Evolutionary conservation across 2,888 invertebrate species (phyloP).

Genomic region (Drosophila prostipennis): DNA sequence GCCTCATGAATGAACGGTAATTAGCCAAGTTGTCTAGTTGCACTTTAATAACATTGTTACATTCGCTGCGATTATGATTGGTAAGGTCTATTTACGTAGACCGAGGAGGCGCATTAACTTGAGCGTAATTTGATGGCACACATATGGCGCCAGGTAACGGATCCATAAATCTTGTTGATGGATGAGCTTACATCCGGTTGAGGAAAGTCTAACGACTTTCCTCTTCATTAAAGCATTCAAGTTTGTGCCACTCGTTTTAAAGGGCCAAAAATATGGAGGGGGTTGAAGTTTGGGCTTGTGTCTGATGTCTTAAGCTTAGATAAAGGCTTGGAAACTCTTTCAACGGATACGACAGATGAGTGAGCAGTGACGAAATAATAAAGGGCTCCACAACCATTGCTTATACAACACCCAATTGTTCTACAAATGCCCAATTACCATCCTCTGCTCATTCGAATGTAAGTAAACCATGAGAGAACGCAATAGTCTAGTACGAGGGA

Average conservation of each 20-base stretch:
- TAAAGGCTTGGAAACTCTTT: too few relatives aligned
- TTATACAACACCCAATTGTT: too few relatives aligned
- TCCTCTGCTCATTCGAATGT: too few relatives aligned
- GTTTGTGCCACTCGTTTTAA: slow-evolving; percentile 7
- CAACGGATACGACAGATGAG: too few relatives aligned
- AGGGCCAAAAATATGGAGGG: too few relatives aligned
- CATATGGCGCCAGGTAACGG: slow-evolving; percentile 38
- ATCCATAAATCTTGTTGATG: slow-evolving; percentile 10
- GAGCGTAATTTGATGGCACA: slow-evolving; percentile 52
- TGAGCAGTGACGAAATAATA: too few relatives aligned
- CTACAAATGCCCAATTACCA: too few relatives aligned
- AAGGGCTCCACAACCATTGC: too few relatives aligned
- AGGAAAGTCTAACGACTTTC: not conserved
- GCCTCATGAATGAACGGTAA: slow-evolving; percentile 69
- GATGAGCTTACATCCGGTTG: slow-evolving; percentile 22
- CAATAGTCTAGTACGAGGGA: too few relatives aligned
- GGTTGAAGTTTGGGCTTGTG: too few relatives aligned
- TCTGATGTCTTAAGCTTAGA: too few relatives aligned
- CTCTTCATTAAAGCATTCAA: not conserved
- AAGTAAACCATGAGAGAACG: too few relatives aligned
- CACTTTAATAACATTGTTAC: slow-evolving; percentile 56
- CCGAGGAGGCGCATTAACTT: slow-evolving; percentile 20
- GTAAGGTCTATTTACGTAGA: not conserved
- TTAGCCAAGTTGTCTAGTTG: slow-evolving; percentile 53
- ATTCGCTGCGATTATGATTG: slow-evolving; percentile 41